Conservation (phyloP, 2,113 vertebrate genomes). For the Aix galericulata region DNA sequence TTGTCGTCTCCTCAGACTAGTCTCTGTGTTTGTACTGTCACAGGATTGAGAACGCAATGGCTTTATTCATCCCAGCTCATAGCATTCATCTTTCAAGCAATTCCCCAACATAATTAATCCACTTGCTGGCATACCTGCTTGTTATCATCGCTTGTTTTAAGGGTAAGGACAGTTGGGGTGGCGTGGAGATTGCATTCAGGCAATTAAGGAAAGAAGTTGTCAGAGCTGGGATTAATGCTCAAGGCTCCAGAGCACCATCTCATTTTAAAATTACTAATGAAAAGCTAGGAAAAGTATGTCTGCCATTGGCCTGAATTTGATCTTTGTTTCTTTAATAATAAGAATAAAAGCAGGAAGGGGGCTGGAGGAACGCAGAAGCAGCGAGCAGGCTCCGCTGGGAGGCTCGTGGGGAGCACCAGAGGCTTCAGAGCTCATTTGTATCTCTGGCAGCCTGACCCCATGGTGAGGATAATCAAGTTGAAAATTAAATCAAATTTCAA, state of each 20-base stretch:
- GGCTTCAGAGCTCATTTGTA: background rate
- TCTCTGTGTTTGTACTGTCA: background rate
- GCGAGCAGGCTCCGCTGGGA: background rate
- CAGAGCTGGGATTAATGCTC: background rate
- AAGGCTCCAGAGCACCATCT: background rate
- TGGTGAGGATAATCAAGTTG: slow-evolving; percentile 66
- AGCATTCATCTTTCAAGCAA: background rate
- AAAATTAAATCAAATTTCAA: slow-evolving; percentile 78
- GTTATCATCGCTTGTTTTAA: background rate
- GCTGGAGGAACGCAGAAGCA: background rate
- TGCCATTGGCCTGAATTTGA: background rate
- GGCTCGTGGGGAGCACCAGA: background rate
- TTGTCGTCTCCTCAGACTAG: background rate
- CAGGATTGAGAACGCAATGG: background rate
- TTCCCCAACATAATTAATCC: slow-evolving; percentile 44
- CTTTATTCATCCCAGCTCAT: background rate
- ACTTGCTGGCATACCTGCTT: background rate
- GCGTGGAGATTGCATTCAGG: background rate
- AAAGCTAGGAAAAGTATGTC: background rate
- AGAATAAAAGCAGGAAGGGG: slow-evolving; percentile 1
- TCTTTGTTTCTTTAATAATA: slow-evolving; percentile 25
- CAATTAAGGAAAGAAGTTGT: background rate
- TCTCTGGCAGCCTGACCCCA: slow-evolving; percentile 52
- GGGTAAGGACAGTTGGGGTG: background rate
- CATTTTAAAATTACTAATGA: slow-evolving; percentile 32